Evolutionary conservation across 2,113 vertebrate species (phyloP).

Genomic region (Eurystomus gularis): DNA sequence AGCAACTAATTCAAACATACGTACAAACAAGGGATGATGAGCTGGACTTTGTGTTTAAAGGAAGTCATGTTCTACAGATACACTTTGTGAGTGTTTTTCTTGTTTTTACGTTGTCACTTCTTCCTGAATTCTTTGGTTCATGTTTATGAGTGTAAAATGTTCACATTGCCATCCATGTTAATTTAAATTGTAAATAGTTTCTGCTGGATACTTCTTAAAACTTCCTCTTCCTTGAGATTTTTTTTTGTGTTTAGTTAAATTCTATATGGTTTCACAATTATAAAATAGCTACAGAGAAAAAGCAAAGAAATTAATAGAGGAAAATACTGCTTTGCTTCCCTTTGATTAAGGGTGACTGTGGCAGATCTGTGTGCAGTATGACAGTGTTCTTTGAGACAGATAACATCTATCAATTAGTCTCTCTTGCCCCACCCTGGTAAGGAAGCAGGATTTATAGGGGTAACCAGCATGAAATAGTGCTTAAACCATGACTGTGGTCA

Average conservation of each 20-base stretch:
- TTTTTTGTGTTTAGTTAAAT: neutral
- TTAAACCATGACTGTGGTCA: neutral
- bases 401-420: neutral
- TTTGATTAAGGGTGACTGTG: neutral
- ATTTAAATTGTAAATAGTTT: neutral
- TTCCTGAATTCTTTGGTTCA: neutral
- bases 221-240: neutral
- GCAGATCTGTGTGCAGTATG: neutral
- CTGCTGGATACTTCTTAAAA: neutral
- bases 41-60: neutral
- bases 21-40: no score
- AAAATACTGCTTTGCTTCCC: neutral
- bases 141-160: neutral
- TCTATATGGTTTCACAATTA: neutral
- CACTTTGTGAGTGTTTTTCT: neutral
- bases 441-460: neutral
- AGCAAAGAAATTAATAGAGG: neutral
- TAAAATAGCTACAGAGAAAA: neutral
- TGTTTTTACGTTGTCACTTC: neutral
- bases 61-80: neutral
- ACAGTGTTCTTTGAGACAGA: neutral
- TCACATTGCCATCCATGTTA: neutral
- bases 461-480: neutral
- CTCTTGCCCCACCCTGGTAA: neutral
- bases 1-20: neutral